Percentiles rank a stretch among this genome's conserved stretches.
Conservation (phyloP, 2,888 invertebrate species). For the Drosophila demipolita region DNA sequence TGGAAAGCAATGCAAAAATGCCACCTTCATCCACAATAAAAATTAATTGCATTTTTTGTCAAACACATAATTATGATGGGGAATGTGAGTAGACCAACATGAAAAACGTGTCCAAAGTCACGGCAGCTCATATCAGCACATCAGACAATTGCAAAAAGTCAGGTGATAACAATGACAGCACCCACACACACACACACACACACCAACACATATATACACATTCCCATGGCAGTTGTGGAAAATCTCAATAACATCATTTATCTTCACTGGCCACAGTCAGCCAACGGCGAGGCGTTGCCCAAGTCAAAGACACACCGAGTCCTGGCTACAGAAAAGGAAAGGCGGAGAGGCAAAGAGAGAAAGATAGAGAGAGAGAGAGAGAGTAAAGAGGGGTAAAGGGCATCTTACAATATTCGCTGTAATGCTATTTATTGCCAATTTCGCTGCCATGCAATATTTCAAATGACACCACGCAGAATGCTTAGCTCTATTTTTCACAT, state of each 20-base stretch:
- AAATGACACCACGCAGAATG: constrained; percentile 20
- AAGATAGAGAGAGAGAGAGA: constrained; percentile 2
- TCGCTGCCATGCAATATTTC: constrained; percentile 42
- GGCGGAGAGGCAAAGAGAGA: neutral
- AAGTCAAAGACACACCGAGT: constrained; percentile 33
- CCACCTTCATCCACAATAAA: constrained; percentile 67
- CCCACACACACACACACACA: constrained; percentile 5
- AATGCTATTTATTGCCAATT: constrained; percentile 68
- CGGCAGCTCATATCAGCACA: constrained; percentile 21
- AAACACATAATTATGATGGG: constrained; percentile 65
- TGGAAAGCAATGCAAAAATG: constrained; percentile 68
- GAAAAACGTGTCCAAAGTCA: constrained; percentile 44
- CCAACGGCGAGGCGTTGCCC: constrained; percentile 27
- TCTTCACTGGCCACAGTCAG: constrained; percentile 54
- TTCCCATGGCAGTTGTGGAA: constrained; percentile 17
- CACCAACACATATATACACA: neutral
- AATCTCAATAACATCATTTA: constrained; percentile 72
- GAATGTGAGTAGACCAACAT: constrained; percentile 14
- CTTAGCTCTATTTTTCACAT: constrained; percentile 67
- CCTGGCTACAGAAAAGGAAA: neutral
- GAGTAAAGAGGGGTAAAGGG: constrained; percentile 10
- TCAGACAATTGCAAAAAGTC: constrained; percentile 66
- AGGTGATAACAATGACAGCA: constrained; percentile 43
- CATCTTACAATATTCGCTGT: constrained; percentile 43
- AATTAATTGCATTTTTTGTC: constrained; percentile 69